phyloP scores from a whole-genome alignment of 2,113 vertebrate species.

The Sorex fumeus region DNA sequence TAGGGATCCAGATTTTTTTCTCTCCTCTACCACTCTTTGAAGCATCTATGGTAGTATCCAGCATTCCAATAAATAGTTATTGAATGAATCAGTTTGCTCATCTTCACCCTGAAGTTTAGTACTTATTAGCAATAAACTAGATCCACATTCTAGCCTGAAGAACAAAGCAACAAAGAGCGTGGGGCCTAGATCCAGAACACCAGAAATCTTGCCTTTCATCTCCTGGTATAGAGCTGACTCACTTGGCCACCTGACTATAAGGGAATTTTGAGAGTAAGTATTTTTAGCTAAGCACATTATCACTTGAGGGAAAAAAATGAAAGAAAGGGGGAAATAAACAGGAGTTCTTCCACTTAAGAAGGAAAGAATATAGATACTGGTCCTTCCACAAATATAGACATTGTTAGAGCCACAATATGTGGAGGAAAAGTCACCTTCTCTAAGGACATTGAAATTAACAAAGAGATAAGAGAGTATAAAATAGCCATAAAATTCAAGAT shows the following conservation, averaged over 20 bases:
- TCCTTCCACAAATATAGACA: too few species aligned
- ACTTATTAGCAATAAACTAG: background rate
- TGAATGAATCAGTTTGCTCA: background rate
- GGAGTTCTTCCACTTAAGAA: constrained; percentile 49
- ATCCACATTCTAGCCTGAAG: background rate
- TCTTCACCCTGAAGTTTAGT: constrained; percentile 28
- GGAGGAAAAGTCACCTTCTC: constrained; percentile 38
- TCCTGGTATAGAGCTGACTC: constrained; percentile 47
- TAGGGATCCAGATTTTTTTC: background rate
- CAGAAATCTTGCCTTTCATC: constrained; percentile 43
- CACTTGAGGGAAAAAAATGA: background rate
- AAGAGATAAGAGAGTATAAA: background rate
- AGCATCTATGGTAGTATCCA: background rate
- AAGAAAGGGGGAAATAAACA: background rate
- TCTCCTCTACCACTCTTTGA: constrained; percentile 12
- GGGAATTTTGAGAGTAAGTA: constrained; percentile 65
- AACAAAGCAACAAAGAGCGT: constrained; percentile 25
- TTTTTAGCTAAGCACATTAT: constrained; percentile 61
- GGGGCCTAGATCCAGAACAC: background rate
- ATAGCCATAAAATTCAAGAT: background rate
- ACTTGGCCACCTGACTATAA: constrained; percentile 42
- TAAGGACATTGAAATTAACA: background rate
- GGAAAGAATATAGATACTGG: constrained; percentile 2
- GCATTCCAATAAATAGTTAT: constrained; percentile 23
- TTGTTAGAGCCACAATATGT: too few species aligned